These are phyloP conservation scores for Misgurnus anguillicaudatus DNA, from an alignment of 2,113 vertebrate genomes.

Conservation along the genomic window DNA sequence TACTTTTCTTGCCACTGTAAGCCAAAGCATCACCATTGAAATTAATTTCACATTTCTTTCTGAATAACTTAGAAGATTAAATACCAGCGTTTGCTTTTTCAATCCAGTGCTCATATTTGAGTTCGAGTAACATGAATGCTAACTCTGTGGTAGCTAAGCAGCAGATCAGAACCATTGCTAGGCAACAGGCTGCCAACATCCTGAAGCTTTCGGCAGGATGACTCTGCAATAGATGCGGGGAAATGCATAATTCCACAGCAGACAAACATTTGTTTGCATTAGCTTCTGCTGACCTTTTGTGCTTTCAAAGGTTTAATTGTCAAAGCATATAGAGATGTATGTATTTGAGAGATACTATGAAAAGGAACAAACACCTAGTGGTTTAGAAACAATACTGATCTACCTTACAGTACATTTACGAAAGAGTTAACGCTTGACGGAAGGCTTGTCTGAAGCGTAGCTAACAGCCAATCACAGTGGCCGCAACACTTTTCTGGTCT, in stretches of 20 bases:
- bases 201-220: slow-evolving; percentile 1
- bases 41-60: background rate
- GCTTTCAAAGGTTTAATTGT: background rate
- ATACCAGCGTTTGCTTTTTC: background rate
- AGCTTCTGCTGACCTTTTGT: background rate
- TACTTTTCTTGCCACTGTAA: too few species aligned
- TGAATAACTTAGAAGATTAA: background rate
- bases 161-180: slow-evolving; percentile 26
- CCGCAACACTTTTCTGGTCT: too few species aligned
- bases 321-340: background rate
- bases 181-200: slow-evolving; percentile 20
- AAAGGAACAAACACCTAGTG: background rate
- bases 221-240: background rate
- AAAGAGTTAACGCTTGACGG: too few species aligned
- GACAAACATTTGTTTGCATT: background rate
- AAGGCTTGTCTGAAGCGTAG: too few species aligned
- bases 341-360: background rate
- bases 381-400: too few species aligned
- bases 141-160: background rate
- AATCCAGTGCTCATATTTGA: background rate
- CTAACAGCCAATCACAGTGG: too few species aligned
- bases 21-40: too few species aligned
- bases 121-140: background rate
- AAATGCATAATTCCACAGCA: background rate
- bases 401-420: too few species aligned